These are phyloP conservation scores for Paramisgurnus dabryanus DNA, from an alignment of 2,113 vertebrate species.

Conservation along the genomic window DNA sequence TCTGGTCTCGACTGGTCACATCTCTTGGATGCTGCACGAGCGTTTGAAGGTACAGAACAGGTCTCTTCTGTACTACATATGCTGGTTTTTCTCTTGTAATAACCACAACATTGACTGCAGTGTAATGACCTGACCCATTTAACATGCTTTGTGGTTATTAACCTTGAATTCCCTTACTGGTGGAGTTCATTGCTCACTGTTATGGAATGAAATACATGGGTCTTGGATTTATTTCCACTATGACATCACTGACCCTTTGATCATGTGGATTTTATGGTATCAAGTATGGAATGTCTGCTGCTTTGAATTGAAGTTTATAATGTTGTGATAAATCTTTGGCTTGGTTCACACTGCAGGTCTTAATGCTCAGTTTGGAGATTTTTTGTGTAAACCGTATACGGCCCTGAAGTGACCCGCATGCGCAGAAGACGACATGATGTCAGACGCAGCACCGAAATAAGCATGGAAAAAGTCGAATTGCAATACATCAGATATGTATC, in stretches of 20 bases:
- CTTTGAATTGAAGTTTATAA: no score
- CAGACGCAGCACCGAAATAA: no score
- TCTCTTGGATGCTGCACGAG: constrained; percentile 83
- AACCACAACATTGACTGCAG: not conserved
- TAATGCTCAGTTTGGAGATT: no score
- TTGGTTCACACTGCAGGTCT: no score
- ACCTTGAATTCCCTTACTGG: not conserved
- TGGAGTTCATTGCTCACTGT: not conserved
- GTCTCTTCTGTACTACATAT: not conserved
- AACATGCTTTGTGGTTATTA: constrained; percentile 23
- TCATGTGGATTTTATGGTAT: not conserved
- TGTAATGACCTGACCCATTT: constrained; percentile 11
- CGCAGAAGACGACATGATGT: no score
- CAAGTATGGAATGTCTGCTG: no score
- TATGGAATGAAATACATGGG: not conserved
- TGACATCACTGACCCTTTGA: not conserved
- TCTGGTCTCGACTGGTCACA: constrained; percentile 83
- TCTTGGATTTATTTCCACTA: not conserved
- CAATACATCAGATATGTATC: no score
- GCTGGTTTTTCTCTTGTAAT: not conserved
- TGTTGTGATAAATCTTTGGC: no score
- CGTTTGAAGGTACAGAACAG: constrained; percentile 81
- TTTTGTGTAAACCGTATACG: no score
- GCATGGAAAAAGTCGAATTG: no score
- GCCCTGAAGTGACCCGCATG: no score